Conservation (phyloP, 2,113 vertebrate genomes). For the Orthonyx spaldingii region DNA sequence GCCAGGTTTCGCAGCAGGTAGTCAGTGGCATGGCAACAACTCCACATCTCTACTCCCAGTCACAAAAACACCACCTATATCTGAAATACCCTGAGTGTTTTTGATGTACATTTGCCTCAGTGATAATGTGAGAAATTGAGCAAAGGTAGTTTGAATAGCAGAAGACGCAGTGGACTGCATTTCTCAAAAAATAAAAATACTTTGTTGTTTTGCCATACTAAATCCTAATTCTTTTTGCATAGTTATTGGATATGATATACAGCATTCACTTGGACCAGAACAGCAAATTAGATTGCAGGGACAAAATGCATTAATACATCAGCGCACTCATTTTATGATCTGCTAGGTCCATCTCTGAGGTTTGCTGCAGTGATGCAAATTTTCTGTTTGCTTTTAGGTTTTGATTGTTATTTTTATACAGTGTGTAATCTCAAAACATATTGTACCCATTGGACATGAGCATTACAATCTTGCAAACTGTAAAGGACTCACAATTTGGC, state of each 20-base stretch:
- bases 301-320: background rate
- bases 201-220: background rate
- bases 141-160: background rate
- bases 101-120: background rate
- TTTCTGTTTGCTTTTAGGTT: background rate
- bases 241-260: background rate
- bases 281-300: background rate
- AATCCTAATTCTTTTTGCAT: background rate
- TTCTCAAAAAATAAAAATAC: background rate
- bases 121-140: background rate
- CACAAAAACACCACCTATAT: background rate
- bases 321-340: background rate
- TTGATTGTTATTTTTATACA: background rate
- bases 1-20: slow-evolving; percentile 27
- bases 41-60: background rate
- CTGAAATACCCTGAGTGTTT: background rate
- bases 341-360: background rate
- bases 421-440: background rate
- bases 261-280: background rate
- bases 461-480: background rate
- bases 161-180: background rate
- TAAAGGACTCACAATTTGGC: background rate
- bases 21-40: background rate
- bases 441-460: background rate
- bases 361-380: background rate